Base-by-base conservation (phyloP, 2,113 vertebrate species). In the Lathamus discolor region DNA sequence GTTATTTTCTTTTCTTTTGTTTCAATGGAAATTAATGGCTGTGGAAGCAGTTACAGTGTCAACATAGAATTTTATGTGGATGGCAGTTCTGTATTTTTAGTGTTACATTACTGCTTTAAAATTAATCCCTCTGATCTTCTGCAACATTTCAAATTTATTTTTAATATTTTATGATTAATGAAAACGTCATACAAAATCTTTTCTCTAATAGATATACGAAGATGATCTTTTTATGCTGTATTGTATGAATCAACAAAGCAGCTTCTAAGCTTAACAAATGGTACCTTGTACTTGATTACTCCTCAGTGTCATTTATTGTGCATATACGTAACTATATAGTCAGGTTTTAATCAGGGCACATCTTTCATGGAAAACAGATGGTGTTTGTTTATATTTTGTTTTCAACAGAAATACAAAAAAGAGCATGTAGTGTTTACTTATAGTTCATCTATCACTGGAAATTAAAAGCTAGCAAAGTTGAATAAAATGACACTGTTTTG, bases 381-480 rank as follows among this genome's bases (percentile, higher is more conserved):
- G 48, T 75, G 11, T 76, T 94, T 81, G 68, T 82, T 92, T 68
- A 57, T 51, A 17, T 91, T 95, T 91, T 90, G 29, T 74, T 83
- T 69, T 64, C 33, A 83, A 52, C 28, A 72, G 57, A 93, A 91
- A 41, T 63, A 52, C 1, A 66, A 29, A 54, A 72, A 64, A 29
- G 17, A 73, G 5, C 49, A 59, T 64, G 79, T 91, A 41, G 6
- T 79, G 23, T 91, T 95, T 86, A 79, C 46, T 79, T 85, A n/a
- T 63, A 79, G 6, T 51, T 83, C 17, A 59, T 72, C 14, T 87
- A 28, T 20, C 57, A 46, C 23, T 83, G 51, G 83, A 93, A 88
- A 54, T 80, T 7, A 84, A 81, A 86, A 84, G 43, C 39, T 46
- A 54, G 27, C 15, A 17, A 89, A 94, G 23, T 48, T 92, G 19